Conservation (phyloP, 37 sponge, comb jelly and placozoan genomes). For the Chondrilla cf. caribensis region DNA sequence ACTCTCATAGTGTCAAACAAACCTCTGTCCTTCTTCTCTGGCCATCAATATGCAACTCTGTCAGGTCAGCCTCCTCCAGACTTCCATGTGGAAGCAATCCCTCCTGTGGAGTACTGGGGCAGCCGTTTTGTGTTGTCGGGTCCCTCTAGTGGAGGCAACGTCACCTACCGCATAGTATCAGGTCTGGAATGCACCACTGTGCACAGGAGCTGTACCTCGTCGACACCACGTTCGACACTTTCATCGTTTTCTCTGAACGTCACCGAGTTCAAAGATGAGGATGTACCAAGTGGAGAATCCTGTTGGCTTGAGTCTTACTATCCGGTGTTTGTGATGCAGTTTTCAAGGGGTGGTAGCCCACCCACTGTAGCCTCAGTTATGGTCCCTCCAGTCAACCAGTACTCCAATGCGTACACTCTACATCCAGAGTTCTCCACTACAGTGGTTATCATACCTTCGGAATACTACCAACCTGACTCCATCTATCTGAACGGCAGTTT, state of each 20-base stretch:
- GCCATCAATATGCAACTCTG: background rate
- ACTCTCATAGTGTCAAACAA: background rate
- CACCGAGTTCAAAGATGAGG: constrained; percentile 1
- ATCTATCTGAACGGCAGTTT: background rate
- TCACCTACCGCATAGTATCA: background rate
- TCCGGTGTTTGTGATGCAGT: background rate
- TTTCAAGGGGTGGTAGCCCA: background rate
- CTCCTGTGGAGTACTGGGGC: constrained; percentile 23
- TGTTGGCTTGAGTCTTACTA: constrained; percentile 22
- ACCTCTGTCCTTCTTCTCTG: background rate
- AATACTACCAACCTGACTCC: background rate
- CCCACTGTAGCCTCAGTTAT: background rate
- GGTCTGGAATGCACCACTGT: constrained; percentile 16
- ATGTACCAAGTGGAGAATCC: background rate
- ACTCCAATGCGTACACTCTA: background rate
- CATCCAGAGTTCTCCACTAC: background rate
- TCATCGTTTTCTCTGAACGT: background rate
- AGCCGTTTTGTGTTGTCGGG: background rate
- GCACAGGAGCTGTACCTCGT: background rate
- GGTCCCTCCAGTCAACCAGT: constrained; percentile 16
- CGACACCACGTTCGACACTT: too few species aligned
- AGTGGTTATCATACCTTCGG: background rate
- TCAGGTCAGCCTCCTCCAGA: background rate
- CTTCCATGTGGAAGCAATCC: background rate
- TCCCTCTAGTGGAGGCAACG: background rate